A percentile compares a stretch with the other conserved stretches of the same genome.
phyloP scores from a whole-genome alignment of 2,113 vertebrate species.

The Manacus vitellinus region DNA sequence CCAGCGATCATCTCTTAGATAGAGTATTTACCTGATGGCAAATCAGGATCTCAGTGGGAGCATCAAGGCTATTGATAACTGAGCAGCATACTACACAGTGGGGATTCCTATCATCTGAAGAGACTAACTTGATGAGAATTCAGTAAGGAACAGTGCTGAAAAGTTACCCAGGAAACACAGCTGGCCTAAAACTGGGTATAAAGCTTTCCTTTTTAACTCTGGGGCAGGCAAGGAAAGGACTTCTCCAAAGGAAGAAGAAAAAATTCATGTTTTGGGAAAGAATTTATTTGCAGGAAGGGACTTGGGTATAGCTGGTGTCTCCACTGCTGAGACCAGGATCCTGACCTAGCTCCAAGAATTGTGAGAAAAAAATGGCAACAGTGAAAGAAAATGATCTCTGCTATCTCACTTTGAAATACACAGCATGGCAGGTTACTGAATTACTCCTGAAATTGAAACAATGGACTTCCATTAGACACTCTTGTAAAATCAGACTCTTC shows the following conservation, averaged over 20 bases:
- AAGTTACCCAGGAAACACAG: background rate
- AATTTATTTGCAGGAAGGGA: background rate
- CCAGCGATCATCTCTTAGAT: background rate
- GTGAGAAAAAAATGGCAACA: background rate
- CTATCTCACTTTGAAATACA: background rate
- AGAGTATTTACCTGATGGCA: background rate
- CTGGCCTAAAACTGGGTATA: background rate
- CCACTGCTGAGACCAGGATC: background rate
- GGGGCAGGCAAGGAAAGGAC: background rate
- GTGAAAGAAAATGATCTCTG: background rate
- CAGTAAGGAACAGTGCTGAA: background rate
- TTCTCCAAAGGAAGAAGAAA: background rate
- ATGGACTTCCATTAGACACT: background rate
- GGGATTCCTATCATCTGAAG: background rate
- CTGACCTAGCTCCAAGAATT: background rate
- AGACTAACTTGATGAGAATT: background rate
- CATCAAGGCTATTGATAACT: background rate
- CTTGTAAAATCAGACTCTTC: background rate
- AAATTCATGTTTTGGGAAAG: background rate
- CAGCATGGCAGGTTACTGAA: background rate
- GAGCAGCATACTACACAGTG: accelerated
- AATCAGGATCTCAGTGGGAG: background rate
- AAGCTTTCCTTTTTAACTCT: background rate
- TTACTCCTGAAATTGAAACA: background rate
- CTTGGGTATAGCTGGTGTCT: background rate